Evolutionary conservation across 2,113 vertebrate genomes (phyloP).

Genomic region (Pluvianellus socialis): DNA sequence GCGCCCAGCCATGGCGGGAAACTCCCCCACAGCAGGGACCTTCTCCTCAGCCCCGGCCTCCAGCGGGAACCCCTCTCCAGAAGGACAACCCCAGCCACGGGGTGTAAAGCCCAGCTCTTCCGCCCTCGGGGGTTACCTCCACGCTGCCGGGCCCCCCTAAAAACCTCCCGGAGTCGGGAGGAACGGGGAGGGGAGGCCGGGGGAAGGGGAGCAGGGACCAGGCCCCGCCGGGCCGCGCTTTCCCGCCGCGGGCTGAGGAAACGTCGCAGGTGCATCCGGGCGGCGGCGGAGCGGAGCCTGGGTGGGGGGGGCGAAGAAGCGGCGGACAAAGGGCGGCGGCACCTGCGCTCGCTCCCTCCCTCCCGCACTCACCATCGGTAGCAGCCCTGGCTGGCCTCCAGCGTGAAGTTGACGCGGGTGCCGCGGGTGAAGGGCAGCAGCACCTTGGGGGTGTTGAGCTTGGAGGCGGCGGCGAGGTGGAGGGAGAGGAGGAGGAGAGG

Average conservation of each 20-base stretch:
- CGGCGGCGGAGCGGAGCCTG: too few relatives aligned
- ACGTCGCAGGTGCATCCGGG: slow-evolving; percentile 7
- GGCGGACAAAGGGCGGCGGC: not conserved
- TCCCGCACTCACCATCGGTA: slow-evolving; percentile 89
- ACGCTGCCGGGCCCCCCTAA: not conserved
- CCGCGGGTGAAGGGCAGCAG: slow-evolving; percentile 86
- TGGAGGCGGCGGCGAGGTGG: slow-evolving; percentile 66
- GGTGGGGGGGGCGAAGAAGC: too few relatives aligned
- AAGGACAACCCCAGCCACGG: too few relatives aligned
- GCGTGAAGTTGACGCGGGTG: slow-evolving; percentile 88
- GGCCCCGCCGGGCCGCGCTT: not conserved
- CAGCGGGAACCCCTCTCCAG: not conserved
- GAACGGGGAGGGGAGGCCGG: not conserved
- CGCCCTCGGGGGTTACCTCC: not conserved
- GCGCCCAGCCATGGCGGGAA: not conserved
- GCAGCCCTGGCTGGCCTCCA: slow-evolving; percentile 92
- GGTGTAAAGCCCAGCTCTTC: not conserved
- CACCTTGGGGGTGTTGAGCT: slow-evolving; percentile 91
- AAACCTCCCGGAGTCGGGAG: not conserved
- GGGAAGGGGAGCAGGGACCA: fast-evolving
- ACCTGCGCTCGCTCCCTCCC: not conserved
- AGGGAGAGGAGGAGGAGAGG: not conserved
- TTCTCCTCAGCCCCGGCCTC: not conserved
- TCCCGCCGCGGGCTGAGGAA: not conserved
- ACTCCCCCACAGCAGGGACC: not conserved